Percentiles rank a stretch among this genome's conserved stretches.
phyloP scores from a whole-genome alignment of 2,797 vertebrate species.

The Pseudomugil tenellus region DNA sequence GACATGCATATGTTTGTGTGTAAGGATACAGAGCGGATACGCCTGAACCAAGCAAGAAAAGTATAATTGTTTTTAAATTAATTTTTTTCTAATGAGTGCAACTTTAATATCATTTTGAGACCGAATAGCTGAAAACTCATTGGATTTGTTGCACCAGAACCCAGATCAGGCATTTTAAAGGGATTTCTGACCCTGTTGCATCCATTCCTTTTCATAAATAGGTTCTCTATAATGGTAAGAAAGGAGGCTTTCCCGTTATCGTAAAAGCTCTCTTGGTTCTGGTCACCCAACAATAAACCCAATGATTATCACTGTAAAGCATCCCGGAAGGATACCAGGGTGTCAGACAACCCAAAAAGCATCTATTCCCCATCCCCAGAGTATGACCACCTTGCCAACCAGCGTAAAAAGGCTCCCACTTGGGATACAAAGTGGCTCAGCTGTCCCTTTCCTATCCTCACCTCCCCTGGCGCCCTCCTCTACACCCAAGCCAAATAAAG shows the following conservation, averaged over 20 bases:
- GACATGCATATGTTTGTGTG: not conserved
- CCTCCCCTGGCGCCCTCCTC: slow-evolving; percentile 56
- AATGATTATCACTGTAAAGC: slow-evolving; percentile 71
- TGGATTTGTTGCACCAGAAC: not conserved
- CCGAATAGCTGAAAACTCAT: no score
- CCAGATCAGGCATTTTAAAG: not conserved
- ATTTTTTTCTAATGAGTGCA: not conserved
- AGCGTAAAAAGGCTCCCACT: slow-evolving; percentile 62
- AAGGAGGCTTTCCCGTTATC: slow-evolving; percentile 57
- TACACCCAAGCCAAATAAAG: slow-evolving; percentile 79
- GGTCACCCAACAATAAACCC: slow-evolving; percentile 67
- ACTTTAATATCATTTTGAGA: not conserved
- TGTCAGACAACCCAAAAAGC: slow-evolving; percentile 45
- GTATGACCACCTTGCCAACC: slow-evolving; percentile 44
- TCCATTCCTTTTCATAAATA: not conserved
- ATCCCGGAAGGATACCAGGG: slow-evolving; percentile 59
- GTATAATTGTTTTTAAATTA: not conserved
- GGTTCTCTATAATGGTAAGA: slow-evolving; percentile 52
- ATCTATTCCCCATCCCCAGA: slow-evolving; percentile 41
- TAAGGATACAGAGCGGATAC: not conserved
- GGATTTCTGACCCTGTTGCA: not conserved
- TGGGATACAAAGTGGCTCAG: slow-evolving; percentile 72
- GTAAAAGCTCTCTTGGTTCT: slow-evolving; percentile 58
- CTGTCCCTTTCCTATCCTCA: slow-evolving; percentile 63
- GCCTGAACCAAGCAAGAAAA: not conserved